These are phyloP conservation scores for Caloenas nicobarica DNA, from an alignment of 2,113 vertebrate genomes.

Conservation along the genomic window DNA sequence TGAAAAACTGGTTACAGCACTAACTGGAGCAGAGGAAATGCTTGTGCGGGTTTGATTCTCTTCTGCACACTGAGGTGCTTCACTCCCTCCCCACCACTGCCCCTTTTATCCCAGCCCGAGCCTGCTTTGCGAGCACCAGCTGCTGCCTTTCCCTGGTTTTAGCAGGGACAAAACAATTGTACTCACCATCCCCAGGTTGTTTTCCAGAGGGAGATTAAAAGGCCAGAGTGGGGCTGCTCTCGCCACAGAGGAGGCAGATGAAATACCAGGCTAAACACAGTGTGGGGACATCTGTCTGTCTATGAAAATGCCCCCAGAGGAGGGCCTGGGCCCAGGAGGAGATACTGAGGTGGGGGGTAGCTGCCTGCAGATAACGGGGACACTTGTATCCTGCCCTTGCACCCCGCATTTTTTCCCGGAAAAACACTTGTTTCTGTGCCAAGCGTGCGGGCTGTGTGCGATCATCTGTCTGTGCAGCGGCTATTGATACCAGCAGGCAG, in stretches of 20 bases:
- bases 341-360: neutral
- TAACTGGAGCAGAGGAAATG: neutral
- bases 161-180: rapidly evolving
- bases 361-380: neutral
- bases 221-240: rapidly evolving
- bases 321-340: neutral
- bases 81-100: neutral
- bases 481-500: neutral
- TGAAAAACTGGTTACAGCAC: neutral
- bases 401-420: neutral
- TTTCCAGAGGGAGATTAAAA: neutral
- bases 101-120: neutral
- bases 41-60: neutral
- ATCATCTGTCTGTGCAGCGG: neutral
- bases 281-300: neutral
- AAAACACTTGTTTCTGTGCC: neutral
- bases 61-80: neutral
- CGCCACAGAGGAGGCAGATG: neutral
- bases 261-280: neutral
- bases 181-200: neutral
- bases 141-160: neutral
- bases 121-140: rapidly evolving
- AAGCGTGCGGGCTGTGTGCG: neutral
- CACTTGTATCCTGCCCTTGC: neutral
- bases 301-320: neutral